Percentiles rank a stretch among this genome's conserved stretches.
Evolutionary conservation across 1,140 invertebrate genomes (phyloP).

Genomic region (Calliphora vicina): DNA sequence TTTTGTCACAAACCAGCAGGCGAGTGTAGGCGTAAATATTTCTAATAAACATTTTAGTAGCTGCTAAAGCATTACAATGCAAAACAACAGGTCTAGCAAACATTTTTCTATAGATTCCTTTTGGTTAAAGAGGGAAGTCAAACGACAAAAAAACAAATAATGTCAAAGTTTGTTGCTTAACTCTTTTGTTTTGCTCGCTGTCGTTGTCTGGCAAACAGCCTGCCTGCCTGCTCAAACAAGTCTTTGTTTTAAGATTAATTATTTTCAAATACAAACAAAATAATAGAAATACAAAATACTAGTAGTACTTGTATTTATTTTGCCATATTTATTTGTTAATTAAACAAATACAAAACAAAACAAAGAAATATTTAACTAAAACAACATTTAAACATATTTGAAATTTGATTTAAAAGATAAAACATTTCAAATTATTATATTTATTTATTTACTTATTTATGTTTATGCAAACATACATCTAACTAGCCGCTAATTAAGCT

Average conservation of each 20-base stretch:
- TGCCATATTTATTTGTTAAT: too few relatives aligned
- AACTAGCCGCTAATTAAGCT: too few relatives aligned
- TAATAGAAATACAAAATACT: background rate
- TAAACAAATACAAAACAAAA: too few relatives aligned
- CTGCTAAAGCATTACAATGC: background rate
- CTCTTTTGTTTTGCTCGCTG: conserved; percentile 21
- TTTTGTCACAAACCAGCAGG: background rate
- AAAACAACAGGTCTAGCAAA: background rate
- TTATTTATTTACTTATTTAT: too few relatives aligned
- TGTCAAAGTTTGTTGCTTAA: conserved; percentile 37
- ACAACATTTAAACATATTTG: too few relatives aligned
- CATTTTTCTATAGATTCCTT: background rate
- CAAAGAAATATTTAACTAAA: too few relatives aligned
- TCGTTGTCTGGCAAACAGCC: background rate
- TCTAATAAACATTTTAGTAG: too few relatives aligned
- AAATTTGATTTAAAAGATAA: too few relatives aligned
- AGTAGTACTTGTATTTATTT: too few relatives aligned
- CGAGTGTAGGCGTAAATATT: background rate
- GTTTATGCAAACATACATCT: too few relatives aligned
- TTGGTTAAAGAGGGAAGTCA: background rate
- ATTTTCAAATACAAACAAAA: background rate
- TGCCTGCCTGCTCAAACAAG: background rate
- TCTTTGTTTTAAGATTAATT: background rate
- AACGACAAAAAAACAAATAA: background rate
- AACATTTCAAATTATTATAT: too few relatives aligned